Evolutionary conservation across 1,140 invertebrate genomes (phyloP), one percentile per base, ranked within the genome.

Genomic region (Rhysida immarginata): DNA sequence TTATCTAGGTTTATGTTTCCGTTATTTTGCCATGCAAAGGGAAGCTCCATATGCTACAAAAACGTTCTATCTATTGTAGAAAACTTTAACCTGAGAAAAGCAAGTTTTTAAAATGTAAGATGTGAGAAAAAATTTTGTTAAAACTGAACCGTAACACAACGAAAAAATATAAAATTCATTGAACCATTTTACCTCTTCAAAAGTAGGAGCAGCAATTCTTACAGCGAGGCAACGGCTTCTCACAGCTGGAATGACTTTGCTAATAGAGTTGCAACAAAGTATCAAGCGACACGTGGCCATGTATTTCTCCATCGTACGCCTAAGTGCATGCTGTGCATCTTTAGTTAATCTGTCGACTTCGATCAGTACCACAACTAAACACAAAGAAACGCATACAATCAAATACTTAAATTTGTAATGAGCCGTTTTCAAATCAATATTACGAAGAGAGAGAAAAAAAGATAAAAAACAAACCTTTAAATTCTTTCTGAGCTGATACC

Each of bases 271-370:
- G 5, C 91, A 87, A 64, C 89, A 91, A 1, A 99, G 74, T 65
- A 99, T 95, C 0, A 99, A 71, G 26, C 96, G 81, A 72, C 96
- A 99, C 8, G 92, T 95, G 16, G 81, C 74, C 57, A 96, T 85
- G 70, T 99, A 99, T 66, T 99, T 99, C 71, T 99, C 96, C 96
- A 99, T 99, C 1, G 96, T 99, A 57, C 96, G 76, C 62, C 96
- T 80, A 43, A 99, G 71, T 0, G 93, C 95, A 72, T 99, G 94
- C 68, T 99, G 96, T 0, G 96, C 96, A 75, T 98, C 95, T 69
- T 89, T 93, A 1, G 91, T 91, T n/a, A 99, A 71, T 52, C 86
- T 81, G 70, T 99, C 95, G 0, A 95, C 95, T 71, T 98, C 95
- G 58, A 87, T 91, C 35, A 99, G 69, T 2, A 99, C 78, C 16